Conservation (phyloP, 1,140 invertebrate genomes). For the Dendrolimus kikuchii region DNA sequence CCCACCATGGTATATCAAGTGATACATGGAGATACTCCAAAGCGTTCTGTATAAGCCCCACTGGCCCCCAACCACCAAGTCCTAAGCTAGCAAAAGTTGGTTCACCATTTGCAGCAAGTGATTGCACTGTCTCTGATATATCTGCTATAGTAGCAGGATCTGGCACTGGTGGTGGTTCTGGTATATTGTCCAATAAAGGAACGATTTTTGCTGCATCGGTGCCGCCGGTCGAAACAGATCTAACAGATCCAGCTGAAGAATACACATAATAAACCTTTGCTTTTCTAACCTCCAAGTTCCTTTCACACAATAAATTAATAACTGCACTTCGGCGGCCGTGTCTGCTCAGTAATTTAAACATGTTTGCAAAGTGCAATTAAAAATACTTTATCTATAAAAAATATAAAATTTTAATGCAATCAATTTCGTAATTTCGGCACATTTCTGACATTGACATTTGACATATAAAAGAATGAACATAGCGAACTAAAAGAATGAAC, state of each 20-base stretch:
- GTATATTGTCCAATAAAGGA: constrained; percentile 67
- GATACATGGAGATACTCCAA: constrained; percentile 88
- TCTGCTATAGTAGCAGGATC: constrained; percentile 38
- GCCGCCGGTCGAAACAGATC: constrained; percentile 44
- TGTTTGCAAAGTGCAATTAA: constrained; percentile 16
- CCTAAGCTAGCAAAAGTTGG: constrained; percentile 85
- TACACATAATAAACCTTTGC: constrained; percentile 54
- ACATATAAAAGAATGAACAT: no score
- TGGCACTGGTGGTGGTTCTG: constrained; percentile 70
- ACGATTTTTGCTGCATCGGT: constrained; percentile 37
- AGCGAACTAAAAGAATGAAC: no score
- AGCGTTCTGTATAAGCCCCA: constrained; percentile 84
- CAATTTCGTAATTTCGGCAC: constrained; percentile 10
- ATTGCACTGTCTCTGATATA: constrained; percentile 51
- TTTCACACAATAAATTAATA: constrained; percentile 44
- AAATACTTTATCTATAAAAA: neutral
- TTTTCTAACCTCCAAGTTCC: constrained; percentile 60
- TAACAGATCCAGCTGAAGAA: constrained; percentile 43
- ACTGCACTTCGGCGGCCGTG: constrained; percentile 47
- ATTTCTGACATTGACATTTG: constrained; percentile 17
- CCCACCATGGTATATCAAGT: constrained; percentile 92
- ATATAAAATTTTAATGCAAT: neutral
- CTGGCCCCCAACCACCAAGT: constrained; percentile 83
- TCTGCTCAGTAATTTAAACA: constrained; percentile 59
- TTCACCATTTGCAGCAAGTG: constrained; percentile 77